Conservation (phyloP, 2,888 invertebrate genomes). For the Sipha maydis region DNA sequence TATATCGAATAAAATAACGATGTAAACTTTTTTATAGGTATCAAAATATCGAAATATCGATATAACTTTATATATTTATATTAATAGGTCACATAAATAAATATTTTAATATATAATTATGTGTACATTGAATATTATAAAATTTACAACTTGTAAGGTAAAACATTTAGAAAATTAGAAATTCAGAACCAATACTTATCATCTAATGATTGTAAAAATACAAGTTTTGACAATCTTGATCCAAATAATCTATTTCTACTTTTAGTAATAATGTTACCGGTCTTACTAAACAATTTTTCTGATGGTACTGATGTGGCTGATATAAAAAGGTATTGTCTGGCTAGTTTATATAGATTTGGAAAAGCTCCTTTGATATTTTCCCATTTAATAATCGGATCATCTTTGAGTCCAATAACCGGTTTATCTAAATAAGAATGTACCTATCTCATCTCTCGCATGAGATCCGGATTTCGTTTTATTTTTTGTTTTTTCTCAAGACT, state of each 20-base stretch:
- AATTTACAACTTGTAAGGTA: slow-evolving; percentile 14
- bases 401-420: slow-evolving; percentile 11
- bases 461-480: slow-evolving; percentile 12
- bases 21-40: too few species aligned
- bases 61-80: neutral
- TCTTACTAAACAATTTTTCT: slow-evolving; percentile 9
- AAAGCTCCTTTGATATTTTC: slow-evolving; percentile 2
- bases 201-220: slow-evolving; percentile 21
- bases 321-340: neutral
- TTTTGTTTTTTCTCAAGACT: neutral
- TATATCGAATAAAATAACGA: too few species aligned
- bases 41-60: too few species aligned
- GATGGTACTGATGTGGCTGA: slow-evolving; percentile 23
- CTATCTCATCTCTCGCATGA: slow-evolving; percentile 13
- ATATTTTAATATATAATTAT: neutral
- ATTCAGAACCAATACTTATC: slow-evolving; percentile 16
- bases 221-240: slow-evolving; percentile 14
- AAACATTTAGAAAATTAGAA: slow-evolving; percentile 22
- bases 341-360: neutral
- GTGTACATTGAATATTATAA: neutral
- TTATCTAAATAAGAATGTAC: too few species aligned
- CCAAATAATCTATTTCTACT: slow-evolving; percentile 12
- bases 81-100: neutral
- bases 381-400: too few species aligned
- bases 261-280: slow-evolving; percentile 15